Base-by-base conservation (phyloP, 2,888 invertebrate genomes). In the Aethes cnicana region DNA sequence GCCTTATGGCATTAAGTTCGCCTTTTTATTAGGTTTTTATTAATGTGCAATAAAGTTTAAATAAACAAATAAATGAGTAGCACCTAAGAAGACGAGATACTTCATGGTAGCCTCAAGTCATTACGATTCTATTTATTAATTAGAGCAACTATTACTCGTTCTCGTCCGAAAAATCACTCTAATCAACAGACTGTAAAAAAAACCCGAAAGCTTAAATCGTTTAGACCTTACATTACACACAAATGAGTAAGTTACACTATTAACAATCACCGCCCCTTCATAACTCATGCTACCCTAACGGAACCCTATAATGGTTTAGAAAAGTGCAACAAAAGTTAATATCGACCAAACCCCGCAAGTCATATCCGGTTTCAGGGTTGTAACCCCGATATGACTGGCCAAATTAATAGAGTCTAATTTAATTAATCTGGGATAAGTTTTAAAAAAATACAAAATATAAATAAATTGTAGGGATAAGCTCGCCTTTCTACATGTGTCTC, bases 361-460 rank as follows among this genome's bases (percentile, higher is more conserved):
- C 63, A 82, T 80, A 81, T 86, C 86, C 86, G 84, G 84, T 78
- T 77, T 77, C 73, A 69, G 77, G 81, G 78, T 70, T 52, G 16
- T 48, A 62, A 72, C 77, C 77, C 77, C 66, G 26, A 30, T 37
- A 57, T 80, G 78, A 78, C 81, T 77, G 39, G 71, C 43, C 14
- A 20, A 12, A 17, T 4, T 11, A 8, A 25, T 72, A 68, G 12
- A 71, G 62, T 59, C 65, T 63, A 74, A 77, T 79, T 76, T 78
- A 69, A 74, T 76, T 78, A 65, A 71, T 69, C 62, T 47, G 8
- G 53, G 72, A 76, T 77, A 76, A 26, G 4, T 12, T n/a, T n/a
- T n/a, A n/a, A n/a, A n/a, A n/a, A n/a, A n/a, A n/a, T n/a, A n/a
- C n/a, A n/a, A n/a, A n/a, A n/a, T n/a, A n/a, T n/a, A n/a, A n/a